phyloP scores from a whole-genome alignment of 2,888 invertebrate species.

The Scotopteryx bipunctaria region DNA sequence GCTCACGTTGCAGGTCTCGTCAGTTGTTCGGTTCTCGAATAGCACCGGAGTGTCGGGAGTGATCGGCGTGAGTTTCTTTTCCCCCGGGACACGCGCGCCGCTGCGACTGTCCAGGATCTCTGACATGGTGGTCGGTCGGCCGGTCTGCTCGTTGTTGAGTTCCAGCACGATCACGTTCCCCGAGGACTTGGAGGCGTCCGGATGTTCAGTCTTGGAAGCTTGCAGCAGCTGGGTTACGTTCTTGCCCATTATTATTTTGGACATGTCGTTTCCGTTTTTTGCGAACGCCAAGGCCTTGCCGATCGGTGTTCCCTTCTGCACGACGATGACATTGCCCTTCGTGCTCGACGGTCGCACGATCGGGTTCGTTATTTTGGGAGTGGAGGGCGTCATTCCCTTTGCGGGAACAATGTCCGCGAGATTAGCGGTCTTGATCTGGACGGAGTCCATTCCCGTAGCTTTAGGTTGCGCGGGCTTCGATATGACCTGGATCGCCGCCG shows the following conservation, averaged over 20 bases:
- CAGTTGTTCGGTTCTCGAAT: slow-evolving; percentile 68
- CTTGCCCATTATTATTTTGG: slow-evolving; percentile 80
- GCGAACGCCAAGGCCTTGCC: slow-evolving; percentile 76
- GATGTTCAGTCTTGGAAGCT: slow-evolving; percentile 67
- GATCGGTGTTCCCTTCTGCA: slow-evolving; percentile 82
- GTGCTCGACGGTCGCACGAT: slow-evolving; percentile 71
- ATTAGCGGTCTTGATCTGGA: slow-evolving; percentile 71
- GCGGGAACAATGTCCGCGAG: slow-evolving; percentile 76
- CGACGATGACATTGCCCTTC: slow-evolving; percentile 84
- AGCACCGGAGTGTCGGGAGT: slow-evolving; percentile 84
- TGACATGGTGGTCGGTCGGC: slow-evolving; percentile 74
- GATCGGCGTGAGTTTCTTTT: slow-evolving; percentile 60
- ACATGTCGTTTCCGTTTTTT: slow-evolving; percentile 76
- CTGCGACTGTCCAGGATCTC: slow-evolving; percentile 72
- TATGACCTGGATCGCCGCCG: slow-evolving; percentile 59
- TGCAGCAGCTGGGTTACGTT: slow-evolving; percentile 76
- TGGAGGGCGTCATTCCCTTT: slow-evolving; percentile 66
- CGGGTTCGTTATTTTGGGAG: slow-evolving; percentile 72
- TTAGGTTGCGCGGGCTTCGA: slow-evolving; percentile 63
- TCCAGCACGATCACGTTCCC: slow-evolving; percentile 78
- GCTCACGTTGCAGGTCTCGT: slow-evolving; percentile 67
- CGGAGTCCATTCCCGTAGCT: slow-evolving; percentile 53
- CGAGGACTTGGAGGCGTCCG: slow-evolving; percentile 61
- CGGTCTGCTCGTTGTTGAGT: slow-evolving; percentile 74
- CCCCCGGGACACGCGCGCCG: slow-evolving; percentile 46